A percentile compares a stretch with the other conserved stretches of the same genome.
phyloP scores from a whole-genome alignment of 2,113 vertebrate species.

The Ptilonorhynchus violaceus region DNA sequence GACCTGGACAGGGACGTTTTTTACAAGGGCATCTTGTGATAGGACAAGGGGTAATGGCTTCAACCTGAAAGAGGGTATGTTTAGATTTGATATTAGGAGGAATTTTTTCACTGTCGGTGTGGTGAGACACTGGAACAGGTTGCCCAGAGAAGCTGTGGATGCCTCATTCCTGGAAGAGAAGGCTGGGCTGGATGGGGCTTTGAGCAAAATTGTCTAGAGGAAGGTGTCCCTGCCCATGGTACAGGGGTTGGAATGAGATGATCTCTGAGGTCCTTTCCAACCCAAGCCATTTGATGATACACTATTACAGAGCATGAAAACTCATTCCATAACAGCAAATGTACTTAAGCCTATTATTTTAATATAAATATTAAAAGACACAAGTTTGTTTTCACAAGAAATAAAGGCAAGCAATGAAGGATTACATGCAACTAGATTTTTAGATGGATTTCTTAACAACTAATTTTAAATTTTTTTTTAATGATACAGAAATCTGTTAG shows the following conservation, averaged over 20 bases:
- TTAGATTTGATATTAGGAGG: background rate
- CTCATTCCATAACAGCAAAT: background rate
- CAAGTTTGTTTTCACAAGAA: background rate
- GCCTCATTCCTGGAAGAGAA: background rate
- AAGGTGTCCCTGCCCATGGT: no score
- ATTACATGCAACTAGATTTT: background rate
- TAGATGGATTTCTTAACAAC: background rate
- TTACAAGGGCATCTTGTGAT: background rate
- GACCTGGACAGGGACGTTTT: background rate
- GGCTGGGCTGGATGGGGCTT: background rate
- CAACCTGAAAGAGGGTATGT: background rate
- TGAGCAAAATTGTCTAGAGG: background rate
- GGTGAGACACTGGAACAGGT: background rate
- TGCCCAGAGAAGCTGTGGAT: background rate
- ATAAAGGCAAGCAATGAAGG: background rate
- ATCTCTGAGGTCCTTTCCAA: background rate
- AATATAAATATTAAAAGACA: background rate
- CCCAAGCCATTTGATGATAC: no score
- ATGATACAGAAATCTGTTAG: background rate
- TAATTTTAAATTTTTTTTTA: background rate
- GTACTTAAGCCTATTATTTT: background rate
- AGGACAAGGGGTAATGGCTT: background rate
- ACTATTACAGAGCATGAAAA: background rate
- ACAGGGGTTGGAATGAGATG: rapidly evolving
- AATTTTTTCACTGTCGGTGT: background rate